Conservation (phyloP, 2,888 invertebrate genomes). For the Nomada ferruginata region DNA sequence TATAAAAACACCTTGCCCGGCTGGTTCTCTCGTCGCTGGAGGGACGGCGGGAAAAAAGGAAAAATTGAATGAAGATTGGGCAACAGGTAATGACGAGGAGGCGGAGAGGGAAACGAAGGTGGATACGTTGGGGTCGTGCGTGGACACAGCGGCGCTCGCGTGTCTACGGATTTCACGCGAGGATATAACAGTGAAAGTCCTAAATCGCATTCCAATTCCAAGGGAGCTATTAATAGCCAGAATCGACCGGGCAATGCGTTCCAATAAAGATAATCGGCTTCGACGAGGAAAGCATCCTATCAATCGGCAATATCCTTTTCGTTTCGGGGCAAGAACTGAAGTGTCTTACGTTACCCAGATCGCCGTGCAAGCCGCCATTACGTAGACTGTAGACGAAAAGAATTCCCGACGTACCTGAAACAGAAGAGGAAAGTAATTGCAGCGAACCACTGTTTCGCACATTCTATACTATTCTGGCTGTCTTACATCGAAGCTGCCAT, state of each 20-base stretch:
- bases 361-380: neutral
- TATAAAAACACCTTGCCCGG: neutral
- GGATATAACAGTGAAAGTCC: conserved; percentile 80
- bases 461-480: too few relatives aligned
- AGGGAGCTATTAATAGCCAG: conserved; percentile 73
- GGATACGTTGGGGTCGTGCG: conserved; percentile 54
- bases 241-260: conserved; percentile 39
- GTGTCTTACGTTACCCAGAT: conserved; percentile 45
- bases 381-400: neutral
- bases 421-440: conserved; percentile 29
- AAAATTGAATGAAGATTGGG: conserved; percentile 28
- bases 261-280: neutral
- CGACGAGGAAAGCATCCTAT: too few relatives aligned
- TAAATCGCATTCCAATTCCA: conserved; percentile 76
- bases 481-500: neutral
- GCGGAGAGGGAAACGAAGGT: conserved; percentile 14
- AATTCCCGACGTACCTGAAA: conserved; percentile 56
- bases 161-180: conserved; percentile 71
- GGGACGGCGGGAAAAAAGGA: conserved; percentile 6
- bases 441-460: neutral
- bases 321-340: too few relatives aligned
- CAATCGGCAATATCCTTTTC: too few relatives aligned
- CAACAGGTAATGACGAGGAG: conserved; percentile 2
- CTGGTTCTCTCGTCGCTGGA: neutral
- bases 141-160: conserved; percentile 59